Base-by-base conservation (phyloP, 1,140 invertebrate species). In the Drosophila quadrilineata region DNA sequence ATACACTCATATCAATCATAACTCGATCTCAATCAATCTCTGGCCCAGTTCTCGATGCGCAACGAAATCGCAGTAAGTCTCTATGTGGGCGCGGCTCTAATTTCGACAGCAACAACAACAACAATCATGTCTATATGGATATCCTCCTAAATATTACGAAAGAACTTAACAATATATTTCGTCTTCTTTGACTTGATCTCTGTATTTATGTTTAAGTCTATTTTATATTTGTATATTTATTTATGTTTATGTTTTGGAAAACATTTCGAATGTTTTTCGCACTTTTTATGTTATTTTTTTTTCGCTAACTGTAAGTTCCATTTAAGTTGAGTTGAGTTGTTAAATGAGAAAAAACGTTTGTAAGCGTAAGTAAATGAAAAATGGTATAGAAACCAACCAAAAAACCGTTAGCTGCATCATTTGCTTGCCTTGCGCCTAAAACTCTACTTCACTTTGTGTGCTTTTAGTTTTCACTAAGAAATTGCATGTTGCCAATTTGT, bases 291-390 rank as follows among this genome's bases (percentile, higher is more conserved):
- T 35, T 50, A 19, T 48, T 49, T 48, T 26, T 73, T 38, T 71
- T 24, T 76, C 49, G 68, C 54, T 65, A 76, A 59, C 33, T 71
- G 62, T 80, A 80, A 50, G 56, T 69, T 58, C 49, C 19, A 43
- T 62, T 63, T 56, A n/a, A n/a, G 49, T 76, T 52, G 31, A 74
- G 57, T 56, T 84, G 38, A 56, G 45, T 53, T 65, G 26, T 54
- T 62, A 54, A 38, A 41, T 4, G 21, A 31, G 8, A 54, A 54
- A 29, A 3, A 9, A 1, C 22, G 63, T 71, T 33, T 64, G 71
- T 84, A 50, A 73, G 57, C 70, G 77, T 85, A 85, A 85, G 74
- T 84, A 84, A 84, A 66, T 67, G 56, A 49, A 71, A 68, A 31
- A 28, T 46, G 33, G 40, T 53, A 57, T 3, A 41, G 31, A 46